phyloP scores from a whole-genome alignment of 2,888 invertebrate species.

The Tuta absoluta region DNA sequence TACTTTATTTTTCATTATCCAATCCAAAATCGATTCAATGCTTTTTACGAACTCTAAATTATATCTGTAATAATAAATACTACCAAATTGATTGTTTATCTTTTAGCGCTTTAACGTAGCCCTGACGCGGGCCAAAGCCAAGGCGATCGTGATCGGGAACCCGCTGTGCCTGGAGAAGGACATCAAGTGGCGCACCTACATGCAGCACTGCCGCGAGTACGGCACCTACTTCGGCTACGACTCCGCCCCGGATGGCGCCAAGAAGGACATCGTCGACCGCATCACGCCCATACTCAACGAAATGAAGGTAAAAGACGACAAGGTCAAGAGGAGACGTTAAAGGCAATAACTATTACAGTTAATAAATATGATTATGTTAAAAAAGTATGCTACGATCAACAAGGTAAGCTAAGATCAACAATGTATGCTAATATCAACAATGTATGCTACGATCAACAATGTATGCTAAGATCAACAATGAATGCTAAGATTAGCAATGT shows the following conservation, averaged over 20 bases:
- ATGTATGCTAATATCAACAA: too few relatives aligned
- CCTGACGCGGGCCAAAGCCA: conserved; percentile 85
- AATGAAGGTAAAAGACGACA: not conserved
- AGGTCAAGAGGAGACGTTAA: not conserved
- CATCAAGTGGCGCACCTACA: conserved; percentile 64
- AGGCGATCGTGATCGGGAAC: conserved; percentile 82
- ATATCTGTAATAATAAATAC: too few relatives aligned
- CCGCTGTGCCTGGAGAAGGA: conserved; percentile 61
- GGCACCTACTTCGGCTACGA: conserved; percentile 60
- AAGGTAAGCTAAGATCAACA: too few relatives aligned
- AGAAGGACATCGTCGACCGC: conserved; percentile 41
- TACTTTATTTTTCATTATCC: too few relatives aligned
- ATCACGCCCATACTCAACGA: conserved; percentile 45
- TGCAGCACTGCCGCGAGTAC: conserved; percentile 55
- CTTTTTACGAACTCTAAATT: conserved; percentile 51
- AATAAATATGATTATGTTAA: too few relatives aligned
- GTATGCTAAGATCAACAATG: too few relatives aligned
- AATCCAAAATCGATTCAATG: too few relatives aligned
- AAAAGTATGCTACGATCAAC: too few relatives aligned
- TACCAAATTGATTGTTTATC: too few relatives aligned
- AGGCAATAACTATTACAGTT: not conserved
- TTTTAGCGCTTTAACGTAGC: conserved; percentile 88
- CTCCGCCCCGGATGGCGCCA: conserved; percentile 43
- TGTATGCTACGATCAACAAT: too few relatives aligned
- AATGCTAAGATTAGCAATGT: too few relatives aligned